Conservation (phyloP, 2,888 invertebrate genomes). For the Prosopocoilus inquinatus region DNA sequence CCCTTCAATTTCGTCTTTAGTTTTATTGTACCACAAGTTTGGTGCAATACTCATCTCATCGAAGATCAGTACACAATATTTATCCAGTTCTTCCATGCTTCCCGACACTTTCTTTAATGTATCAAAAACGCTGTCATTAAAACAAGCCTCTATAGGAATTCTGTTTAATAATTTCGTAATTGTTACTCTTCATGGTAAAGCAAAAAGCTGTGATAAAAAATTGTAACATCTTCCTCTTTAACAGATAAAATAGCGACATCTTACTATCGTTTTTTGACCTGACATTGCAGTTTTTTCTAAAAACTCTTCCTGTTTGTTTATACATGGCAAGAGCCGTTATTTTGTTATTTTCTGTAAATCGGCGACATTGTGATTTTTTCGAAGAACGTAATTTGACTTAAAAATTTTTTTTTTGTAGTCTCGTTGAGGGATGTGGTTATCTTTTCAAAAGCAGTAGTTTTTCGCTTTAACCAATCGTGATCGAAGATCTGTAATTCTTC, state of each 20-base stretch:
- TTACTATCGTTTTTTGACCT: too few species aligned
- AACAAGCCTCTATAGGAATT: neutral
- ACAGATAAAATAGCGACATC: too few species aligned
- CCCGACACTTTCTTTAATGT: neutral
- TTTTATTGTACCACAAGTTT: neutral
- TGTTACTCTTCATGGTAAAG: neutral
- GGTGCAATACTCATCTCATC: constrained; percentile 4
- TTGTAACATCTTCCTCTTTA: neutral
- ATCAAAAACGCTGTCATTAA: neutral
- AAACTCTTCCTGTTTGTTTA: neutral
- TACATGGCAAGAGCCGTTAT: neutral
- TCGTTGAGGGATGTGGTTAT: too few species aligned
- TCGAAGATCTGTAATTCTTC: too few species aligned
- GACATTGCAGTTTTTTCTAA: too few species aligned
- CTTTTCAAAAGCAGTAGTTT: too few species aligned
- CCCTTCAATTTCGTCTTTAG: neutral
- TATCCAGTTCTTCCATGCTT: neutral
- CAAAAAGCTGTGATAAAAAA: neutral
- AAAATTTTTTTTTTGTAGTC: too few species aligned
- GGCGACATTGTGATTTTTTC: too few species aligned
- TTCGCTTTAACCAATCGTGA: too few species aligned
- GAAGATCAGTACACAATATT: neutral
- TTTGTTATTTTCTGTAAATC: neutral
- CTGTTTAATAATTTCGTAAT: neutral
- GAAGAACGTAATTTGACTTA: too few species aligned